Base-by-base conservation (phyloP, 2,888 invertebrate genomes). In the Nineta flava region DNA sequence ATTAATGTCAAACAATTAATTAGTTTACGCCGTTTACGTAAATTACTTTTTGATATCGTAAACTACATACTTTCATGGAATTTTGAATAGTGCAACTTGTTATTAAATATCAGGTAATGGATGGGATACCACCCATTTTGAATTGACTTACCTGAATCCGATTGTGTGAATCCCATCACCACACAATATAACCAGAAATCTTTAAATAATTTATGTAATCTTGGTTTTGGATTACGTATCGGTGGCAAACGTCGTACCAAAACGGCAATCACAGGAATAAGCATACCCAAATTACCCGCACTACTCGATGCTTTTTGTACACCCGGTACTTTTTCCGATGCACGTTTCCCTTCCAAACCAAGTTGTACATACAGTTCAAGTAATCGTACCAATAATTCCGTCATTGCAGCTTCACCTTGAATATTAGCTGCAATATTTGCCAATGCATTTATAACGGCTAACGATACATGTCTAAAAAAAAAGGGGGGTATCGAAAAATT, bases 121-220 rank as follows among this genome's bases (percentile, higher is more conserved):
- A n/a, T n/a, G n/a, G n/a, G n/a, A n/a, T n/a, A n/a, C n/a, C n/a
- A n/a, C n/a, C n/a, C n/a, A n/a, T n/a, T n/a, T n/a, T 26, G 26
- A 26, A 6, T 26, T 26, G n/a, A 26, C 26, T 57, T 65, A 78
- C 79, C 79, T 60, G 79, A 77, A 58, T 82, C 79, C 9, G 88
- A 85, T 0, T 86, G 84, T 1, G 94, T 92, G 66, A 99, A 99
- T 9, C 96, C 97, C 87, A 99, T 94, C 3, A 99, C 91, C 2
- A 99, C 94, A 65, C 95, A 99, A 65, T 99, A 99, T 43, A 97
- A 75, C 99, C 99, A 99, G 66, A 99, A 99, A 67, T 99, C 97
- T 60, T 94, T 82, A 67, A 99, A 99, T n/a, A 97, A 70, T 65
- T 97, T 97, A 62, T 94, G 86, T 38, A 97, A 74, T 6, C 97